Conservation (phyloP, 92 coral and sea anemone genomes). For the Actinernus sp. region DNA sequence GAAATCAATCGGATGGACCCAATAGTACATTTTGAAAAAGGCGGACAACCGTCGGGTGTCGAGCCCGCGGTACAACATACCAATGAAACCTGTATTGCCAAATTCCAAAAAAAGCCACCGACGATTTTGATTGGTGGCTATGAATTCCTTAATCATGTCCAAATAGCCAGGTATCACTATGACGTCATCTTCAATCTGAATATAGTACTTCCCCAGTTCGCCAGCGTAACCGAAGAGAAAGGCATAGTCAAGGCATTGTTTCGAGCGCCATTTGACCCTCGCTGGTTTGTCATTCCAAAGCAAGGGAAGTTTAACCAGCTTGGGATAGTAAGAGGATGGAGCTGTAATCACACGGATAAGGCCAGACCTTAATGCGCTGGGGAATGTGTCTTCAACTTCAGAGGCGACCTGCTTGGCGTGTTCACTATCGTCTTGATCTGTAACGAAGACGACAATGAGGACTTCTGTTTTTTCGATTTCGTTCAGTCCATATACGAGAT, state of each 20-base stretch:
- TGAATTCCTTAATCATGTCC: slow-evolving; percentile 49
- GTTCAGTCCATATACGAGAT: not conserved
- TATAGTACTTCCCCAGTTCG: slow-evolving; percentile 57
- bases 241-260: slow-evolving; percentile 81
- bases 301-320: slow-evolving; percentile 25
- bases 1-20: slow-evolving; percentile 77
- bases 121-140: slow-evolving; percentile 10
- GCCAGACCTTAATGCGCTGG: slow-evolving; percentile 48
- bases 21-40: slow-evolving; percentile 68
- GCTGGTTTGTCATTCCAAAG: slow-evolving; percentile 68
- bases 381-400: slow-evolving; percentile 12
- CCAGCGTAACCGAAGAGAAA: slow-evolving; percentile 62
- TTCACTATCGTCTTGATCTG: slow-evolving; percentile 32
- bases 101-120: slow-evolving; percentile 78
- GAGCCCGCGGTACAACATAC: slow-evolving; percentile 55
- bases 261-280: slow-evolving; percentile 76
- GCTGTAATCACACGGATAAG: slow-evolving; percentile 46
- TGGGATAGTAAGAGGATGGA: slow-evolving; percentile 44
- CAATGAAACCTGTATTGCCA: slow-evolving; percentile 75
- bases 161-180: slow-evolving; percentile 36
- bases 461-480: slow-evolving; percentile 38
- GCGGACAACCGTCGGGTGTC: slow-evolving; percentile 40
- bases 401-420: slow-evolving; percentile 19
- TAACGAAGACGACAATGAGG: slow-evolving; percentile 44
- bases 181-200: slow-evolving; percentile 78